Base-by-base conservation (phyloP, 2,888 invertebrate genomes). In the Noctua janthe region DNA sequence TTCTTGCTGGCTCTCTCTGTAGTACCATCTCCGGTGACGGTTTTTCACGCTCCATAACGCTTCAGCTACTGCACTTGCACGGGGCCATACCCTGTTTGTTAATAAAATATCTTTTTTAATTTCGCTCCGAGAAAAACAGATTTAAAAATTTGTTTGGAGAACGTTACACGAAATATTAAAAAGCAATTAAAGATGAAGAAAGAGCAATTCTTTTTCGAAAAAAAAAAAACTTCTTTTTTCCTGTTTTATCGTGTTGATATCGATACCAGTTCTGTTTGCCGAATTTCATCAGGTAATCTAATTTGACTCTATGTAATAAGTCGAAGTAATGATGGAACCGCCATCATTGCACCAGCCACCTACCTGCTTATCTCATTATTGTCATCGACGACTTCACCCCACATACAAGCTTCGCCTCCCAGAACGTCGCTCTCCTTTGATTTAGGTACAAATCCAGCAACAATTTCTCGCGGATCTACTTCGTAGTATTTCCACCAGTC, bases 351-450 rank as follows among this genome's bases (percentile, higher is more conserved):
- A 66, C 13, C 23, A 54, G 5, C 43, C 29, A 69, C 75, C 29
- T 59, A 97, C 96, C 97, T 95, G 84, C 94, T 95, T 8, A 97
- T 92, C 23, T 98, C 93, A 91, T 98, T 98, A 72, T 95, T 94
- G 86, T 97, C 96, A 92, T 99, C 98, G 0, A 99, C 98, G 89
- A 97, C 98, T 94, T 99, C 99, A 2, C 98, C 98, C 99, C 99
- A 99, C 98, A 99, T 98, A 90, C 99, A 99, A 4, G 99, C 99
- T 94, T 99, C 99, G 0, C 99, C 99, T 1, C 99, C 99, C 20
- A 99, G 94, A 49, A 99, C 98, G 76, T 98, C 95, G 2, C 97
- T 91, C 49, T 93, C 76, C 90, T 98, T 97, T 1, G 91, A 92
- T 71, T 89, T 83, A 1, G 91, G 94, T 5, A 89, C 80, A 47